phyloP scores from a whole-genome alignment of 2,797 vertebrate species.

The Anolis apletophallus region DNA sequence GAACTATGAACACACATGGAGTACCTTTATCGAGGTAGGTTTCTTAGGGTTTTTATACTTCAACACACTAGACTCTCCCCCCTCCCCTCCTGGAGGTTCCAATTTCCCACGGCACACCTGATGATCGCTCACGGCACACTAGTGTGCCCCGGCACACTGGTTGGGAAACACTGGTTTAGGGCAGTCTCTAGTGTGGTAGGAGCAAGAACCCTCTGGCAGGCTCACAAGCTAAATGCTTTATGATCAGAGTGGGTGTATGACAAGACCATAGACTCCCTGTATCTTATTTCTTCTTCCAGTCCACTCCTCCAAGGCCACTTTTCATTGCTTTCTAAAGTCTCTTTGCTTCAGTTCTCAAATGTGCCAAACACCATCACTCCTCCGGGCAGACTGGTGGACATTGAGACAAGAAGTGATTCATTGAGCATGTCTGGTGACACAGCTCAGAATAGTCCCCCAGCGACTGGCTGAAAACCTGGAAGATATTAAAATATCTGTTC shows the following conservation, averaged over 20 bases:
- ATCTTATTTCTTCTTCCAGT: not conserved
- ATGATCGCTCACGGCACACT: too few relatives aligned
- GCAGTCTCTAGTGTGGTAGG: too few relatives aligned
- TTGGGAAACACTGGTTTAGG: too few relatives aligned
- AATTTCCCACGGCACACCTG: too few relatives aligned
- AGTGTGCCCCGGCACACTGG: too few relatives aligned
- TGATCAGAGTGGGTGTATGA: not conserved
- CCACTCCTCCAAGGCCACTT: not conserved
- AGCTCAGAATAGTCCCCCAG: not conserved
- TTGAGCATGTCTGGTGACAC: not conserved
- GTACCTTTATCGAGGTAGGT: too few relatives aligned
- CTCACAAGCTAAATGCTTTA: not conserved
- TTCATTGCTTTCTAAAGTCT: constrained; percentile 7
- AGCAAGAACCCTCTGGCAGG: not conserved
- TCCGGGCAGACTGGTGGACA: not conserved
- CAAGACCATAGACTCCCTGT: not conserved
- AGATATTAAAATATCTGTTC: not conserved
- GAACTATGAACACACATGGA: too few relatives aligned
- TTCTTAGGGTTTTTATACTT: too few relatives aligned
- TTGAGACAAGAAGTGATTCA: constrained; percentile 9
- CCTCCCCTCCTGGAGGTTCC: too few relatives aligned
- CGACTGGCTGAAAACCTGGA: constrained; percentile 13
- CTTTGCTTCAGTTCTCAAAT: not conserved
- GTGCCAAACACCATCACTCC: not conserved
- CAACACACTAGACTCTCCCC: too few relatives aligned